Percentiles rank a stretch among this genome's conserved stretches.
phyloP scores from a whole-genome alignment of 2,113 vertebrate genomes.

The Xiphorhynchus elegans region DNA sequence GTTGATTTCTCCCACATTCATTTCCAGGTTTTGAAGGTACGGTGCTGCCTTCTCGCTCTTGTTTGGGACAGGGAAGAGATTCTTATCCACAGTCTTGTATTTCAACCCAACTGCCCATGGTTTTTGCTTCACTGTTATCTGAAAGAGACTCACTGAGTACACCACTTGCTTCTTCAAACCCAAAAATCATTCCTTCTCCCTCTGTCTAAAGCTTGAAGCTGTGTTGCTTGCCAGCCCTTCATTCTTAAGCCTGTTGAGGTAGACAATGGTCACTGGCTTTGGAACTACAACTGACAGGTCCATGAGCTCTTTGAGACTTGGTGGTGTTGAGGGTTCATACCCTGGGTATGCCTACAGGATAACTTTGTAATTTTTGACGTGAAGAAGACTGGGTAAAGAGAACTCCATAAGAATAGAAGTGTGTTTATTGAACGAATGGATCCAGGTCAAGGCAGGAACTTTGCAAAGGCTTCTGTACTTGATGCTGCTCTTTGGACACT shows the following conservation, averaged over 20 bases:
- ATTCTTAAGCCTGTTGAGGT: not conserved
- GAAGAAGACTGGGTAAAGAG: not conserved
- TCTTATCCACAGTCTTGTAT: not conserved
- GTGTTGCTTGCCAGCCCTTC: not conserved
- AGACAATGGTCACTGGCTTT: not conserved
- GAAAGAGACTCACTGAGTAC: not conserved
- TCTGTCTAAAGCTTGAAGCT: not conserved
- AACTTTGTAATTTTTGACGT: not conserved
- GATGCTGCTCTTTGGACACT: not conserved
- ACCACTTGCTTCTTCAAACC: not conserved
- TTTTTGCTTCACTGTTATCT: not conserved
- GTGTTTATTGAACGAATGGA: not conserved
- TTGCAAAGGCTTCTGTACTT: not conserved
- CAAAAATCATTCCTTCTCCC: not conserved
- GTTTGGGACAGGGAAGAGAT: not conserved
- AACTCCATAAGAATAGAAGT: not conserved
- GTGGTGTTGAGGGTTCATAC: not conserved
- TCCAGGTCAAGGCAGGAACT: not conserved
- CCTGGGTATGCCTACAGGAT: not conserved
- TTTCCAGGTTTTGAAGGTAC: not conserved
- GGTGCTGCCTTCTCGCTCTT: not conserved
- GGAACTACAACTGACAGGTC: fast-evolving
- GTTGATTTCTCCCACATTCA: not conserved
- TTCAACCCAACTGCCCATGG: not conserved
- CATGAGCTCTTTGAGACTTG: not conserved